These are phyloP conservation scores for Pandemis corylana DNA, from an alignment of 2,888 invertebrate genomes.

Conservation along the genomic window DNA sequence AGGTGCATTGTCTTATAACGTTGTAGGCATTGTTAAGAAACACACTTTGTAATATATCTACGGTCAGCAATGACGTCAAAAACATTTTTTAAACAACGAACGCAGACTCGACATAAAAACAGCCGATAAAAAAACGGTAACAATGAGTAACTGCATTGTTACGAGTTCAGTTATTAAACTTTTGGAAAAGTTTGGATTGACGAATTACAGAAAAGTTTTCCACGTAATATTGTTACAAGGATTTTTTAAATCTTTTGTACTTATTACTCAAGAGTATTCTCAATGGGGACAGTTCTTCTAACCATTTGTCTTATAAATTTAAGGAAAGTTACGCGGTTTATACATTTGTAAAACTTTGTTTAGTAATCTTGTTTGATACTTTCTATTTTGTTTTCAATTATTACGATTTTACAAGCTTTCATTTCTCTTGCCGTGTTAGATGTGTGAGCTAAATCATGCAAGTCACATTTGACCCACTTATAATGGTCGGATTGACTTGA, in stretches of 20 bases:
- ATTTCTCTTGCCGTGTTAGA: too few species aligned
- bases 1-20: background rate
- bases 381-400: background rate
- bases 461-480: too few species aligned
- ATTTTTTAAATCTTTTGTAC: background rate
- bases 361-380: background rate
- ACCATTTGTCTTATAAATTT: background rate
- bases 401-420: background rate
- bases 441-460: too few species aligned
- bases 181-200: background rate
- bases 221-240: background rate
- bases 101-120: background rate
- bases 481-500: too few species aligned
- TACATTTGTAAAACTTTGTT: background rate
- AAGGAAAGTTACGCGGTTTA: background rate
- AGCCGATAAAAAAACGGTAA: background rate
- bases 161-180: slow-evolving; percentile 28
- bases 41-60: slow-evolving; percentile 7
- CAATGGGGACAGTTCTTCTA: background rate
- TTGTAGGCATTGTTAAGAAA: background rate
- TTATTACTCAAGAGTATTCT: background rate
- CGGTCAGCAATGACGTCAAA: background rate
- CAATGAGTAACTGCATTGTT: slow-evolving; percentile 20
- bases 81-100: background rate
- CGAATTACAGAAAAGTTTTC: background rate